Base-by-base conservation (phyloP, 2,888 invertebrate species). In the Amblyteles armatorius region DNA sequence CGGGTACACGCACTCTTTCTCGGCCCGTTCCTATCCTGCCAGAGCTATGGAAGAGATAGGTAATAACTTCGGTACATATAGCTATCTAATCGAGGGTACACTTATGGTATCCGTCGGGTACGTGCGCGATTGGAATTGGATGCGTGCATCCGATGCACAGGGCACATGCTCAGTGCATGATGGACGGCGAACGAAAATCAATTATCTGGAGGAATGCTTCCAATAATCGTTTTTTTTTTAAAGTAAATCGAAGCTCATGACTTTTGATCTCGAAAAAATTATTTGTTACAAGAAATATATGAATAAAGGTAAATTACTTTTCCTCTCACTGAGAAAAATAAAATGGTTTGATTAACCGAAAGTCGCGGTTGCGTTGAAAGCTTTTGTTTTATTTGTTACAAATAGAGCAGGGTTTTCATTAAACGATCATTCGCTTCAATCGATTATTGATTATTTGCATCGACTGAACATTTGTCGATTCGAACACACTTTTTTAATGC, bases 21-120 rank as follows among this genome's bases (percentile, higher is more conserved):
- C 22, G 78, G 76, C 80, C 73, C 77, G 80, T 60, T 69, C 73
- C 65, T 72, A 57, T 67, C 40, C 76, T 40, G 9, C 60, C 13
- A 57, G 72, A 50, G 48, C 16, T 44, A 40, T 48, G 57, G 57
- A 57, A 57, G 22, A 26, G 22, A 57, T 57, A 2, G 57, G 57
- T 57, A 57, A 57, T 57, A 57, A 57, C 26, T 26, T 1, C 16
- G 16, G 16, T 48, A 16, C 44, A 48, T 48, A 16, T 48, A 48
- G 44, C 44, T 48, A 16, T 48, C 13, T 48, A 48, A 48, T 48
- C 44, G 44, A 48, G 44, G 44, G 44, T 48, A 48, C 13, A 48
- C 44, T 48, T 48, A 16, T 48, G 44, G 44, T 16, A 16, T 48
- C 13, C 44, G 44, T 16, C 16, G 13, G 44, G 44, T 48, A 48